phyloP scores from a whole-genome alignment of 2,888 invertebrate genomes.

The Chalcosyrphus nemorum region DNA sequence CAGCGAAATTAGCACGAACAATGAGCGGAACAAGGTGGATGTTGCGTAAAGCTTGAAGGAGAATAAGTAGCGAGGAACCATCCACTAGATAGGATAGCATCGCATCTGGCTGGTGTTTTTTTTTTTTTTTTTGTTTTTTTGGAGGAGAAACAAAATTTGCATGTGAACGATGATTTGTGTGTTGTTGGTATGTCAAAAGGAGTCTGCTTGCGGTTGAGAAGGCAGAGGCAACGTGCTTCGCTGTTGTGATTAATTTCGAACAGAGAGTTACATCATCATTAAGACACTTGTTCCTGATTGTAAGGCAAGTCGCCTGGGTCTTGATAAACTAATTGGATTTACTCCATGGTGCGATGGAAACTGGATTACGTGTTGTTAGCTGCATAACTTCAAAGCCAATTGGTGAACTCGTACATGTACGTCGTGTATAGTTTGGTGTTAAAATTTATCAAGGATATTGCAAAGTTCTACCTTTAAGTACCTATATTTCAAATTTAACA shows the following conservation, averaged over 20 bases:
- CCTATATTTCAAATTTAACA: no score
- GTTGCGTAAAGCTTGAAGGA: neutral
- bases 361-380: no score
- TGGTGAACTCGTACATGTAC: no score
- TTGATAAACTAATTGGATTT: slow-evolving; percentile 14
- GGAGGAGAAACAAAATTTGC: slow-evolving; percentile 28
- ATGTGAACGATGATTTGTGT: neutral
- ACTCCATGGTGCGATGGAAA: neutral
- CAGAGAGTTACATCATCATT: slow-evolving; percentile 19
- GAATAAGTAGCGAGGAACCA: neutral
- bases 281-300: slow-evolving; percentile 12
- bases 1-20: slow-evolving; percentile 45
- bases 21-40: slow-evolving; percentile 1
- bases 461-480: no score
- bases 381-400: no score
- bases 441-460: no score
- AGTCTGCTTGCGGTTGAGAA: neutral
- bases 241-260: slow-evolving; percentile 25
- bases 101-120: slow-evolving; percentile 15
- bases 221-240: neutral
- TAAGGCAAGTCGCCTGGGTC: neutral
- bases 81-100: neutral
- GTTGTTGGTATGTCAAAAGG: neutral
- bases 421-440: no score
- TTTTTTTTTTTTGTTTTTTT: no score